Base-by-base conservation (phyloP, 2,113 vertebrate species). In the Eretmochelys imbricata region DNA sequence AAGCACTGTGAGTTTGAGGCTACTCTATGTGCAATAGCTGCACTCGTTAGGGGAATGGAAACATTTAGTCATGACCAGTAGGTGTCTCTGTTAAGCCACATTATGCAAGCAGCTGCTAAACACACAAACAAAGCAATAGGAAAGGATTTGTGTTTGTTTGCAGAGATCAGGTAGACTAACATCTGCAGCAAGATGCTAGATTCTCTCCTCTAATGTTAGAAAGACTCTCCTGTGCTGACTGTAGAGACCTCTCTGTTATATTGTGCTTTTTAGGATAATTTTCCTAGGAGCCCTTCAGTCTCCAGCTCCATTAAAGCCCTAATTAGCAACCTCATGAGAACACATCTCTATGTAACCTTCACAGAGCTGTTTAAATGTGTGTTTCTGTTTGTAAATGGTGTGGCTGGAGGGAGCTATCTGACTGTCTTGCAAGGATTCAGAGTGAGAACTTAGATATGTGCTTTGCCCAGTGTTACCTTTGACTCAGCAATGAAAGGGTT, bases 81-180 rank as follows among this genome's bases (percentile, higher is more conserved):
- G 97, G 89, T 97, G 97, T 95, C 97, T 93, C 96, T 95, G 48
- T 96, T 93, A 93, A 96, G 93, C 97, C 86, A 62, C 0, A 0
- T 76, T 29, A 1, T 89, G 2, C 38, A 48, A 76, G 38, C 42
- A 46, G 65, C 35, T 22, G 46, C 85, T 50, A 80, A 93, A 50
- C 0, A 0, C 0, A 0, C 51, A 75, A n/a, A 48, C 69, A 84
- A 82, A 79, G 82, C 3, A 1, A 53, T 75, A 89, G 86, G 79
- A 80, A 83, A 88, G 42, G 48, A 49, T 29, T 62, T 83, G 51
- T 54, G 53, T 85, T 27, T 72, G 24, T 59, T 80, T 80, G 83
- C 31, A 10, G 59, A 75, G 20, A 81, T 42, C 1, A 57, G 86
- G 78, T 22, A 91, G 89, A 38, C 75, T 85, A 65, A 85, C 84